A percentile compares a stretch with the other conserved stretches of the same genome.
phyloP scores from a whole-genome alignment of 30 jellyfish, hydroid and myxozoan species.

The Hydractinia echinata region DNA sequence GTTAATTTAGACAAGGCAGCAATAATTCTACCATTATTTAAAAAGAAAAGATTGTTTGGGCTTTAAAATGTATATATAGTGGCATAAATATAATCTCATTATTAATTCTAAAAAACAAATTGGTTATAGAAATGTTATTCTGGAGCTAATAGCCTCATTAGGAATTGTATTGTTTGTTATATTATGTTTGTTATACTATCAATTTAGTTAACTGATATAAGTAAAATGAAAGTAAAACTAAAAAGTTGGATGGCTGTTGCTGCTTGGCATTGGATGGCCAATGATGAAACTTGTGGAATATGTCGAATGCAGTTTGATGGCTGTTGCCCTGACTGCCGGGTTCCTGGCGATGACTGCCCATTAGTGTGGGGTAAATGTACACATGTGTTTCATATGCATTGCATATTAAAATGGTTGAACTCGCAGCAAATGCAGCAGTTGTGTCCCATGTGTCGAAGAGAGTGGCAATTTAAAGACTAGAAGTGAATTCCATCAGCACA shows the following conservation, averaged over 20 bases:
- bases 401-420: slow-evolving; percentile 88
- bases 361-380: slow-evolving; percentile 97
- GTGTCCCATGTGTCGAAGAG: slow-evolving; percentile 98
- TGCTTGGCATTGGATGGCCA: slow-evolving; percentile 97
- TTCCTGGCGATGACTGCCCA: slow-evolving; percentile 99
- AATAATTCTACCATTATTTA: no score
- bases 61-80: no score
- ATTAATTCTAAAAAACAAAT: no score
- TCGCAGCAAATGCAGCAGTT: slow-evolving; percentile 87
- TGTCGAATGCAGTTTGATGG: slow-evolving; percentile 97
- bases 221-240: slow-evolving; percentile 61
- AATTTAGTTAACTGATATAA: no score
- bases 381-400: slow-evolving; percentile 97
- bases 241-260: slow-evolving; percentile 98
- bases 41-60: no score
- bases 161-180: no score
- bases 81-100: no score
- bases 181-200: no score
- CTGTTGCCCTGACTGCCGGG: slow-evolving; percentile 95
- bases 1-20: no score
- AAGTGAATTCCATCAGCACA: neutral
- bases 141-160: no score
- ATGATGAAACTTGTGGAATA: slow-evolving; percentile 98
- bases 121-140: no score
- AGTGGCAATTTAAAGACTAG: slow-evolving; percentile 93